Percentiles rank a stretch among this genome's conserved stretches.
Conservation (phyloP, 2,113 vertebrate genomes). For the Tenebrosternarchus preto region DNA sequence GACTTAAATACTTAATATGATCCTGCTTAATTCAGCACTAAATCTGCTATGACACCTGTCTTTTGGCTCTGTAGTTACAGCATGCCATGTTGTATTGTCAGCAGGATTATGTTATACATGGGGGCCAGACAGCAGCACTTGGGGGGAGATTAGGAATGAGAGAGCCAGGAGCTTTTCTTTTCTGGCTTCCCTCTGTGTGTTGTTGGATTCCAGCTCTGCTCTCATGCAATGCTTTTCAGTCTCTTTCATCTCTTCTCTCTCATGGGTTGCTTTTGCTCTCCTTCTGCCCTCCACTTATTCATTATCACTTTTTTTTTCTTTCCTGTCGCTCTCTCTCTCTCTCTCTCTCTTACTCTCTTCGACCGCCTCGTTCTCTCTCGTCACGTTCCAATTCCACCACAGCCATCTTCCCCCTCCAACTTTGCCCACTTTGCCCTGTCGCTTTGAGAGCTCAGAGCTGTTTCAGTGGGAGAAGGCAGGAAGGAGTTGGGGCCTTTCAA, state of each 20-base stretch:
- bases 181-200: background rate
- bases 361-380: too few relatives aligned
- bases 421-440: slow-evolving; percentile 19
- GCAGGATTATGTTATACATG: slow-evolving; percentile 35
- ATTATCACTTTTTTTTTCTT: background rate
- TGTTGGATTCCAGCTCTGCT: background rate
- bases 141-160: slow-evolving; percentile 5
- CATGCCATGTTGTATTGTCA: slow-evolving; percentile 34
- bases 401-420: background rate
- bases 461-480: slow-evolving; percentile 17
- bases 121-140: slow-evolving; percentile 6
- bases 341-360: slow-evolving; percentile 21
- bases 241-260: slow-evolving; percentile 11
- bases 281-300: background rate
- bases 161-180: slow-evolving; percentile 7
- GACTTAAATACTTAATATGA: slow-evolving; percentile 18
- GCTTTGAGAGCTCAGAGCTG: slow-evolving; percentile 43
- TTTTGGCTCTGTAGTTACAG: slow-evolving; percentile 32
- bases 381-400: too few relatives aligned
- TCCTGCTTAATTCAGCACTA: slow-evolving; percentile 37
- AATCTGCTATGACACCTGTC: slow-evolving; percentile 37
- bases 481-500: slow-evolving; percentile 24
- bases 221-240: background rate
- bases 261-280: background rate
- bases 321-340: slow-evolving; percentile 4